Evolutionary conservation across 2,797 vertebrate genomes (phyloP), one percentile per base, ranked within the genome.

Genomic region (Sphenodon punctatus): DNA sequence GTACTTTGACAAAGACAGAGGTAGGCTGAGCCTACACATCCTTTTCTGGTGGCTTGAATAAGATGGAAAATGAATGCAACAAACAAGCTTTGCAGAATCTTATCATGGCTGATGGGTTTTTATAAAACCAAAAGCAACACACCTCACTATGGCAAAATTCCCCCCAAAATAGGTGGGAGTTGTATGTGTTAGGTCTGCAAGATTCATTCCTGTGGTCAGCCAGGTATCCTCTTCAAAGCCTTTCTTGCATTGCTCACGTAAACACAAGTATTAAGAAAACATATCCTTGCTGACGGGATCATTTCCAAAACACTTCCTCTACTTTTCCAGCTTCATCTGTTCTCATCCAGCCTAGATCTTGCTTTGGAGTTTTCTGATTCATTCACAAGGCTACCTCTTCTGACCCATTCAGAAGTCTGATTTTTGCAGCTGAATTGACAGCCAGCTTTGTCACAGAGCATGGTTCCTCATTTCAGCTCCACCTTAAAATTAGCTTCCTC

Each of bases 401-500:
- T 80, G 61, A 34, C 15, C 13, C 1, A 0, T 80, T 91, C 23
- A 68, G 68, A 55, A 61, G 55, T 34, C 22, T 60, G 70, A 61
- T 41, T 3, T 77, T 84, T 75, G 8, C 60, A 27, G 16, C 49
- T 81, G 82, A 86, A 83, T 49, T 45, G 22, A 1, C 13, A 58
- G 48, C 9, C 56, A 60, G 25, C 43, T 70, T 16, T 71, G n/a
- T 80, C 74, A 75, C 36, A 86, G 82, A 61, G 19, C 78, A 67
- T 72, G 56, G 9, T 13, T 8, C 82, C 80, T 56, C 69, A 51
- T 46, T 43, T 83, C 60, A 80, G 60, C 91, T 78, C 75, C 83
- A 89, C 90, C 90, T 93, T 71, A 90, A 93, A 85, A 73, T 80
- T 90, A 92, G 88, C 78, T 83, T 88, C 71, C 65, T 90, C 86